Base-by-base conservation (phyloP, 2,113 vertebrate species). In the Pelobates fuscus region DNA sequence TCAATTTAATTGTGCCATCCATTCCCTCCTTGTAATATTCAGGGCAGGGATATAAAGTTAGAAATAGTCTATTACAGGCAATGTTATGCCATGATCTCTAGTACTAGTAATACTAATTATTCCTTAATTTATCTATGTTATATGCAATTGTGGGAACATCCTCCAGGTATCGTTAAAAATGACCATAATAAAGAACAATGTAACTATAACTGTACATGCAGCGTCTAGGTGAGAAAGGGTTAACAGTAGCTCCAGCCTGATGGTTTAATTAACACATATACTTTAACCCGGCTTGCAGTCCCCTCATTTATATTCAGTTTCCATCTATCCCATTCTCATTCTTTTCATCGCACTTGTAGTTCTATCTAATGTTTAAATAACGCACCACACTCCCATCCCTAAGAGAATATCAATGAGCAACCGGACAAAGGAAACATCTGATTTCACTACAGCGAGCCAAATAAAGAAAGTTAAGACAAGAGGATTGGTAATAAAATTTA, bases 331-430 rank as follows among this genome's bases (percentile, higher is more conserved):
- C 25, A 60, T 59, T 76, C 73, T 61, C 73, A 49, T 49, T 67
- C 55, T 67, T 76, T 75, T 67, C 55, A 61, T 67, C 58, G 63
- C 52, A 41, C 63, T 57, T 57, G 24, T 58, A 59, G 29, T 44
- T 67, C 64, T 67, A 76, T 76, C 73, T 67, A 76, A 76, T 49
- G 64, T 67, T 65, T 76, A 68, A 76, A 76, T 76, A 76, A 60
- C 52, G 63, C 37, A 59, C 62, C 55, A 76, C 37, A 27, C 64
- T 76, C 41, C 73, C 64, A 60, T 76, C 73, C 73, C 73, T 60
- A 23, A 43, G 73, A 67, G 73, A 76, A 67, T 76, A 76, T 76
- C 73, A 76, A 64, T 76, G 64, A 76, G 73, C 73, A 67, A 18
- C 4, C 23, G 54, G 32, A 76, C 70, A 63, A 63, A 62, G 43